Conservation (phyloP, 2,888 invertebrate genomes). For the Tachina fera region DNA sequence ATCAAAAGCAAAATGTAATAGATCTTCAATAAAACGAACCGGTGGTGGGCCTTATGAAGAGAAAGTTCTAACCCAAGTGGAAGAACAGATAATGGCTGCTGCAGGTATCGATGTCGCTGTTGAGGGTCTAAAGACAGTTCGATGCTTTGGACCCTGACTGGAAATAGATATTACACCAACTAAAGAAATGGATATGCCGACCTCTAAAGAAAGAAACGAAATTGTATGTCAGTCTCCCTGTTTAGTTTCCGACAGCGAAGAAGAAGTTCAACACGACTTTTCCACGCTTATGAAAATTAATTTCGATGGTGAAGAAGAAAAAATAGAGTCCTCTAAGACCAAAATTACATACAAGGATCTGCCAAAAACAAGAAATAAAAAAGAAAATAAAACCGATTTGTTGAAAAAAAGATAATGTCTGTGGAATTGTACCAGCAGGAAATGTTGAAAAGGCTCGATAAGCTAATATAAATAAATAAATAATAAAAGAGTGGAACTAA, state of each 20-base stretch:
- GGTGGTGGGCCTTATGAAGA: slow-evolving; percentile 37
- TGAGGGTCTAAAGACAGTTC: slow-evolving; percentile 9
- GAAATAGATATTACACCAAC: not conserved
- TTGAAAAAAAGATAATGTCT: slow-evolving; percentile 22
- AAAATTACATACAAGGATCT: not conserved
- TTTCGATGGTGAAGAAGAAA: not conserved
- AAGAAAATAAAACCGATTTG: slow-evolving; percentile 12
- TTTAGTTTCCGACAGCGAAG: not conserved
- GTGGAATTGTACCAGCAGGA: not conserved
- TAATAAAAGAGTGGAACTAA: not conserved
- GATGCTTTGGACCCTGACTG: not conserved
- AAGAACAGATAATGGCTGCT: slow-evolving; percentile 27
- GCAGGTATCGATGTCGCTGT: slow-evolving; percentile 31
- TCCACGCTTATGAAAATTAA: not conserved
- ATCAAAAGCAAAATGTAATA: slow-evolving; percentile 21
- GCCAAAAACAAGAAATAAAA: not conserved
- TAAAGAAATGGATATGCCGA: not conserved
- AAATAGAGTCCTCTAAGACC: not conserved
- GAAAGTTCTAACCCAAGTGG: slow-evolving; percentile 24
- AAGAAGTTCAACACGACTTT: not conserved
- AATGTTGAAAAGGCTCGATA: slow-evolving; percentile 20
- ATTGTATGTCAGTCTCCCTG: not conserved
- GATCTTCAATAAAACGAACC: slow-evolving; percentile 17
- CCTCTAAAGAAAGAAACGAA: not conserved
- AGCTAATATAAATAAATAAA: not conserved